Conservation (phyloP, 2,113 vertebrate genomes). For the Gadus chalcogrammus region DNA sequence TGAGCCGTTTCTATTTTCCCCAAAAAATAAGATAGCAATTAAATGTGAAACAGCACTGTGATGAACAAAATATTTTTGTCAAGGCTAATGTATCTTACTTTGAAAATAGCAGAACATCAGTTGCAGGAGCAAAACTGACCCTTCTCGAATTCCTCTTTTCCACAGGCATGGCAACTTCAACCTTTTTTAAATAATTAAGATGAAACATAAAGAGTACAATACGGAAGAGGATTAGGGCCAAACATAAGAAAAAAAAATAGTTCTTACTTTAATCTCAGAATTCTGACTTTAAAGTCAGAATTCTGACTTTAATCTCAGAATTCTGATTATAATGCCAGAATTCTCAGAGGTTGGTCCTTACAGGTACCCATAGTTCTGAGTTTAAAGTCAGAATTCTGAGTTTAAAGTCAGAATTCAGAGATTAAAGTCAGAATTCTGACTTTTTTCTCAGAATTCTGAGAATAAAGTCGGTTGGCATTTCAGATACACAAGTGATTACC, state of each 20-base stretch:
- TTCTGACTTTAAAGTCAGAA: no score
- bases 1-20: slow-evolving; percentile 64
- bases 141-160: slow-evolving; percentile 71
- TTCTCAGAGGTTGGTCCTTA: no score
- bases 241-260: no score
- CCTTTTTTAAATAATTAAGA: slow-evolving; percentile 43
- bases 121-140: slow-evolving; percentile 76
- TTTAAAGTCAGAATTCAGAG: no score
- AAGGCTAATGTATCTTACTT: slow-evolving; percentile 55
- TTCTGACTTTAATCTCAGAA: no score
- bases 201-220: not conserved
- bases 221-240: no score
- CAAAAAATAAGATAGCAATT: slow-evolving; percentile 37
- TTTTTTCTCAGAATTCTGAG: no score
- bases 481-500: slow-evolving; percentile 37
- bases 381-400: no score
- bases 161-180: slow-evolving; percentile 53
- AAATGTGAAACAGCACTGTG: not conserved
- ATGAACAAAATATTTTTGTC: not conserved
- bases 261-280: no score
- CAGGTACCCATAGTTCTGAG: no score
- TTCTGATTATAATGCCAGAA: no score
- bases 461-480: not conserved
- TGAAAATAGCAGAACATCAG: slow-evolving; percentile 66
- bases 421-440: no score